phyloP scores from a whole-genome alignment of 2,797 vertebrate genomes.

The Heterohyrax brucei region DNA sequence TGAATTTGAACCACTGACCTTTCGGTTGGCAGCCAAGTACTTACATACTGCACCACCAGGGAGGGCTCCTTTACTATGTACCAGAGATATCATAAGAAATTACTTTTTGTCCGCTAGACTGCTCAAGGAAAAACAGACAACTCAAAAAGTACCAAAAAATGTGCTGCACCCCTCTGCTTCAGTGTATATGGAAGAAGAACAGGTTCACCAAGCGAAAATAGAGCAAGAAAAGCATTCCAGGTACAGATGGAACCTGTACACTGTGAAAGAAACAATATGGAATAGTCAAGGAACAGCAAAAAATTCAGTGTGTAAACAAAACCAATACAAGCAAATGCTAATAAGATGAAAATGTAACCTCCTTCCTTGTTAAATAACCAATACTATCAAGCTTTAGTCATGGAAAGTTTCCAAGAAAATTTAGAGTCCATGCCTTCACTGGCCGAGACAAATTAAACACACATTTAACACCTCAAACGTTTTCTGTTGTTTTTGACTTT shows the following conservation, averaged over 20 bases:
- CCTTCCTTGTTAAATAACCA: conserved; percentile 73
- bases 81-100: conserved; percentile 25
- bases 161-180: background rate
- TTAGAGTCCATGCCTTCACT: conserved; percentile 5
- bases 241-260: conserved; percentile 32
- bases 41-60: too few species aligned
- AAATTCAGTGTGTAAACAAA: conserved; percentile 51
- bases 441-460: conserved; percentile 29
- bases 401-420: conserved; percentile 61
- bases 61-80: too few species aligned
- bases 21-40: too few species aligned
- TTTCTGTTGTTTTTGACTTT: background rate
- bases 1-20: too few species aligned
- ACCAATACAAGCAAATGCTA: conserved; percentile 25
- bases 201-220: background rate
- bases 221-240: conserved; percentile 64
- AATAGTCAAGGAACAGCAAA: conserved; percentile 56
- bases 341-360: conserved; percentile 59
- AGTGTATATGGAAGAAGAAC: conserved; percentile 4
- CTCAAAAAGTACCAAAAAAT: conserved; percentile 28
- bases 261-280: conserved; percentile 45
- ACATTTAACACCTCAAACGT: conserved; percentile 14
- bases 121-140: conserved; percentile 29
- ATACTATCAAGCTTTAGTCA: conserved; percentile 41
- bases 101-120: background rate